Evolutionary conservation across 2,888 invertebrate genomes (phyloP).

Genomic region (Eurois occulta): DNA sequence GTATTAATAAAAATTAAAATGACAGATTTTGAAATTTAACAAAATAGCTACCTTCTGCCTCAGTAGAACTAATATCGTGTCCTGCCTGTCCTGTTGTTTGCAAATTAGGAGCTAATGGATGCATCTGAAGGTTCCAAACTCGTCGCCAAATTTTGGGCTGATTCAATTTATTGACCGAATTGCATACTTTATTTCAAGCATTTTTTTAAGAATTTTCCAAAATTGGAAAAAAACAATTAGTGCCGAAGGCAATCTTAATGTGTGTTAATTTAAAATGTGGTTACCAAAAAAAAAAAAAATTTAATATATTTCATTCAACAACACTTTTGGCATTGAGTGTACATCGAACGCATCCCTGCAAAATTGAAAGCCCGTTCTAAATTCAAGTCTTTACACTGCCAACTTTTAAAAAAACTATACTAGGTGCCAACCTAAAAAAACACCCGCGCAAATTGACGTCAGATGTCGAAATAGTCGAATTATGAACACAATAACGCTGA

Average conservation of each 20-base stretch:
- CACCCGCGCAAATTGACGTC: slow-evolving; percentile 19
- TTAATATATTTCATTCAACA: background rate
- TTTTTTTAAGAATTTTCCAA: background rate
- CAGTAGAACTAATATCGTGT: too few species aligned
- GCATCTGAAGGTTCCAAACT: background rate
- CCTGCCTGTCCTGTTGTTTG: too few species aligned
- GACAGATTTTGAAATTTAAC: too few species aligned
- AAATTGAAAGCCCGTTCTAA: background rate
- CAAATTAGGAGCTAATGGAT: too few species aligned
- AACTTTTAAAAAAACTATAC: background rate
- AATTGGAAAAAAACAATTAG: too few species aligned
- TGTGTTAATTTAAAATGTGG: too few species aligned
- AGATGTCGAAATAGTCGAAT: slow-evolving; percentile 61
- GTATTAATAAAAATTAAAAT: too few species aligned
- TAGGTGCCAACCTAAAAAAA: slow-evolving; percentile 21
- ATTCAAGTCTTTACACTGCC: slow-evolving; percentile 6
- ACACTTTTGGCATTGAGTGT: background rate
- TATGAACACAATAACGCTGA: slow-evolving; percentile 59
- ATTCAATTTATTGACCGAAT: background rate
- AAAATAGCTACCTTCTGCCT: too few species aligned
- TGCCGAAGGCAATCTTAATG: background rate
- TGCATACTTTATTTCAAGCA: background rate
- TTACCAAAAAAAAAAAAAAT: background rate
- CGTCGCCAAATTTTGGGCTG: background rate
- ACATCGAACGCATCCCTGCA: background rate